These are phyloP conservation scores for Lycopodina hypogea DNA, from an alignment of 37 sponge, comb jelly and placozoan genomes.

Conservation along the genomic window DNA sequence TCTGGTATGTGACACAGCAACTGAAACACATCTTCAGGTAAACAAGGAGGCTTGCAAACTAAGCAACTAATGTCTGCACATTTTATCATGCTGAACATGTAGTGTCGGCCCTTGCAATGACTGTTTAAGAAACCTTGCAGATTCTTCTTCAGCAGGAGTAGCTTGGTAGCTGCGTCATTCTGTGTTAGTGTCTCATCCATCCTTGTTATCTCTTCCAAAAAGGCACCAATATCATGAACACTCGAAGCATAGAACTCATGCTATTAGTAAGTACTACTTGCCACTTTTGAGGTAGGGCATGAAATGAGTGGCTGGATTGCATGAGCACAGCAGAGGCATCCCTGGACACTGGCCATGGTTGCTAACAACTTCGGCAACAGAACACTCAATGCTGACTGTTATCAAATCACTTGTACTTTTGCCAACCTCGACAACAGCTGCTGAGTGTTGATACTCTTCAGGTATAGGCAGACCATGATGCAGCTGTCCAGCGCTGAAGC, in stretches of 20 bases:
- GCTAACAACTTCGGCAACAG: conserved; percentile 30
- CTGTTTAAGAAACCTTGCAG: neutral
- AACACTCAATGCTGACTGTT: conserved; percentile 23
- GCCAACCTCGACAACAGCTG: conserved; percentile 5
- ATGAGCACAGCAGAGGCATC: neutral
- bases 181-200: neutral
- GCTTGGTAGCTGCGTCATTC: neutral
- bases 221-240: neutral
- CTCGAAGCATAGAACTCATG: no score
- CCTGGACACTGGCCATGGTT: neutral
- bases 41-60: conserved; percentile 44
- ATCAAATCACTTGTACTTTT: conserved; percentile 24
- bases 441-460: conserved; percentile 32
- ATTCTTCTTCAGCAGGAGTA: conserved; percentile 1
- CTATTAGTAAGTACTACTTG: neutral
- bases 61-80: conserved; percentile 25
- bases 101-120: conserved; percentile 19
- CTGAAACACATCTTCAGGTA: conserved; percentile 43
- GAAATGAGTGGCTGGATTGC: neutral
- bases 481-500: conserved; percentile 28
- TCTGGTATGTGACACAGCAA: conserved; percentile 48
- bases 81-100: conserved; percentile 44
- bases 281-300: neutral
- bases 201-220: neutral
- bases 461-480: conserved; percentile 46